phyloP scores from a whole-genome alignment of 1,140 invertebrate genomes.

The Eriocheir sinensis region DNA sequence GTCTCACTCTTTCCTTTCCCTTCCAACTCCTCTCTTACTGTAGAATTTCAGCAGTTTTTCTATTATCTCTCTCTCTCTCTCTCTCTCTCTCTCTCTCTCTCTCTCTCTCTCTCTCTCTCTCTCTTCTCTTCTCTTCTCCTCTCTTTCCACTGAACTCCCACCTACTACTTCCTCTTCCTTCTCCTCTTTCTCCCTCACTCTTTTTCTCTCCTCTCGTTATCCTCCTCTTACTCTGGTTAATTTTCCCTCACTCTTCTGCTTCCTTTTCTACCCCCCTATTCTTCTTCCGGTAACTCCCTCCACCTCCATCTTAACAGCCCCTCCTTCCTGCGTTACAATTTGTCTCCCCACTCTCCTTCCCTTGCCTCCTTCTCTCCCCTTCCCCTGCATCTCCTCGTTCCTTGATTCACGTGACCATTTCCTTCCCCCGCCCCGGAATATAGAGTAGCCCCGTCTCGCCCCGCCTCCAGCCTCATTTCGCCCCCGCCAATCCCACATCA shows the following conservation, averaged over 20 bases:
- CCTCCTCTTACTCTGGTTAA: background rate
- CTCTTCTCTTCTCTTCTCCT: background rate
- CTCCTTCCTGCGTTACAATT: no score
- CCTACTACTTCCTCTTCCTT: background rate
- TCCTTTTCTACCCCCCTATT: background rate
- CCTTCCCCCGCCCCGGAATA: conserved; percentile 6
- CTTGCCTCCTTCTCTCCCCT: background rate
- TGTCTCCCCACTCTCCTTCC: background rate
- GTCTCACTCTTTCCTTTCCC: background rate
- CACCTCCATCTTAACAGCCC: no score
- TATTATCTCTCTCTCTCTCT: no score
- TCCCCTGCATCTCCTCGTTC: background rate
- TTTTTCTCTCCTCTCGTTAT: background rate
- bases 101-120: background rate
- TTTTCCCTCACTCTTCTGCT: background rate
- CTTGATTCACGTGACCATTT: background rate
- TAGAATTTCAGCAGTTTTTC: no score
- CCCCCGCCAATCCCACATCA: background rate
- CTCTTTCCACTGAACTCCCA: background rate
- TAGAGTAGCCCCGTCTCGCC: background rate
- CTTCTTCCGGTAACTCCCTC: background rate
- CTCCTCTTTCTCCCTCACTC: background rate
- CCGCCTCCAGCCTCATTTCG: no score
- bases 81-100: background rate
- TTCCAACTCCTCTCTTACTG: background rate